Percentiles rank a stretch among this genome's conserved stretches.
Conservation (phyloP, 2,888 invertebrate species). For the Candidula unifasciata region DNA sequence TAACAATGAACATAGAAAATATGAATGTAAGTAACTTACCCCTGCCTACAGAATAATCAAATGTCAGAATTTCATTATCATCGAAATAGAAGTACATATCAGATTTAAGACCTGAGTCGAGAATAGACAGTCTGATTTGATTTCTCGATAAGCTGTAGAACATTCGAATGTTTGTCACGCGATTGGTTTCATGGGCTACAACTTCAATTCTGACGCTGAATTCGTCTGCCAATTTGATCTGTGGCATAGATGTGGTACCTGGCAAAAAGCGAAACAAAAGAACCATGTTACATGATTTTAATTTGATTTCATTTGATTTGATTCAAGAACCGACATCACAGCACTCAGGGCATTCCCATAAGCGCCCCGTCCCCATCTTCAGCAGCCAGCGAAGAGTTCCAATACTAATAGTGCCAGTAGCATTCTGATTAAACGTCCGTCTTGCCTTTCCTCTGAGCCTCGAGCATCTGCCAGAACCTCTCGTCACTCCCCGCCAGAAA, state of each 20-base stretch:
- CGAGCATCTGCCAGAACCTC: too few species aligned
- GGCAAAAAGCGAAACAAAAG: neutral
- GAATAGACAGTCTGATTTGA: slow-evolving; percentile 37
- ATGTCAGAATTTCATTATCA: slow-evolving; percentile 36
- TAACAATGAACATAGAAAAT: too few species aligned
- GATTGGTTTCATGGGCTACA: slow-evolving; percentile 5
- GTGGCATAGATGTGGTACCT: neutral
- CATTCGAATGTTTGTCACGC: slow-evolving; percentile 37
- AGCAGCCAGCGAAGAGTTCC: too few species aligned
- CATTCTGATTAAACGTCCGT: too few species aligned
- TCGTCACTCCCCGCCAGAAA: too few species aligned
- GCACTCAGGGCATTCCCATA: too few species aligned
- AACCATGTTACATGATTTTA: too few species aligned
- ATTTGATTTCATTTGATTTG: too few species aligned
- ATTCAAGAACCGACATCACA: too few species aligned
- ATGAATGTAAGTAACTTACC: slow-evolving; percentile 2
- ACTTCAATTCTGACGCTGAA: slow-evolving; percentile 34
- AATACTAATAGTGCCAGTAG: too few species aligned
- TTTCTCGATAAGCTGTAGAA: slow-evolving; percentile 36
- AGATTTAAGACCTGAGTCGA: neutral
- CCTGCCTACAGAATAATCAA: slow-evolving; percentile 40
- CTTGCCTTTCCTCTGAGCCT: too few species aligned
- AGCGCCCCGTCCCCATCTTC: too few species aligned
- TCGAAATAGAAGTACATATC: slow-evolving; percentile 40
- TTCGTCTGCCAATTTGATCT: neutral